Evolutionary conservation across 2,888 invertebrate genomes (phyloP).

Genomic region (Ophioninae sp.): DNA sequence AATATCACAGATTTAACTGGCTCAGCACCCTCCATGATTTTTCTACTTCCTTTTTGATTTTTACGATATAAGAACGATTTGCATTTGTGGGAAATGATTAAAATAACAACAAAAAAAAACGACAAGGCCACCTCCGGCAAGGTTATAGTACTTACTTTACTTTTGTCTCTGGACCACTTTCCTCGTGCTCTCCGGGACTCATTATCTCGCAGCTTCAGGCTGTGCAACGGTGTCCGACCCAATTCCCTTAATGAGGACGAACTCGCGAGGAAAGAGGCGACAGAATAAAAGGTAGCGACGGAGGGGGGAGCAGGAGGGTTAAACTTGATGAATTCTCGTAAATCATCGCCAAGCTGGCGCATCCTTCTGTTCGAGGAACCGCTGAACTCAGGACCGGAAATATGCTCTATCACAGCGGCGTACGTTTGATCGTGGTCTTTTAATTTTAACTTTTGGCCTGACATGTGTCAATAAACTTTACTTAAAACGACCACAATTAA

Average conservation of each 20-base stretch:
- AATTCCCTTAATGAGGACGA: slow-evolving; percentile 73
- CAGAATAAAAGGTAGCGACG: slow-evolving; percentile 6
- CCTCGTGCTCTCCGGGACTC: slow-evolving; percentile 66
- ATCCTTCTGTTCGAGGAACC: slow-evolving; percentile 36
- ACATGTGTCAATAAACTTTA: neutral
- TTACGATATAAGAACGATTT: slow-evolving; percentile 53
- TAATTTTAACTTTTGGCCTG: slow-evolving; percentile 43
- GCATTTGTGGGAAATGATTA: slow-evolving; percentile 32
- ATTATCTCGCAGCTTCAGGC: slow-evolving; percentile 68
- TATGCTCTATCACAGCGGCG: slow-evolving; percentile 21
- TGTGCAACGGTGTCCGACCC: slow-evolving; percentile 64
- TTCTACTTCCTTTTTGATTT: slow-evolving; percentile 3
- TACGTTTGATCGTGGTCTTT: slow-evolving; percentile 49
- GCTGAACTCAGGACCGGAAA: slow-evolving; percentile 21
- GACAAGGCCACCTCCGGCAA: slow-evolving; percentile 31
- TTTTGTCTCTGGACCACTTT: slow-evolving; percentile 65
- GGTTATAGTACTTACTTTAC: slow-evolving; percentile 52
- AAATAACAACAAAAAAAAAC: slow-evolving; percentile 9
- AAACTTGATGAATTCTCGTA: slow-evolving; percentile 59
- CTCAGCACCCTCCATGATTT: slow-evolving; percentile 39
- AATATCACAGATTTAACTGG: slow-evolving; percentile 29
- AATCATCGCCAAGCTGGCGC: slow-evolving; percentile 53
- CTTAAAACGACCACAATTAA: neutral
- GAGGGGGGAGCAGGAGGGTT: slow-evolving; percentile 29
- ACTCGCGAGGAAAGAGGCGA: slow-evolving; percentile 52